Evolutionary conservation across 37 sponge, comb jelly and placozoan genomes (phyloP), one percentile per base, ranked within the genome.

Genomic region (Crambe crambe): DNA sequence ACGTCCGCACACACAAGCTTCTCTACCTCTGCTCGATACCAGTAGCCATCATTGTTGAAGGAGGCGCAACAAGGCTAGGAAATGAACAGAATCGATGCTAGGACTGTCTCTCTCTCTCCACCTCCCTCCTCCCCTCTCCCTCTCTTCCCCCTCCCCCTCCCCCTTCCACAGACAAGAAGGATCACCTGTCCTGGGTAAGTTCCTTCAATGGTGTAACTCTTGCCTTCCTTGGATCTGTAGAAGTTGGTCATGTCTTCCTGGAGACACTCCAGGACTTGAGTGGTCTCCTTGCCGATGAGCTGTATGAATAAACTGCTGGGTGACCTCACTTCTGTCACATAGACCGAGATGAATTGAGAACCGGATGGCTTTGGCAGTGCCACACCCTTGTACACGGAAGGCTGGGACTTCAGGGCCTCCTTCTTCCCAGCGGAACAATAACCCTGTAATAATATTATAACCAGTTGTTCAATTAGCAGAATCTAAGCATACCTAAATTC

Each of bases 21-120:
- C 0, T 75, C 42, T 34, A 91, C 73, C 72, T 83, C 84, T 9
- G 76, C 80, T 4, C 92, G 42, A 60, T 91, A 91, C 79, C 84
- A 91, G 80, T 75, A 79, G 40, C 85, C 84, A 64, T 91, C 88
- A 37, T 73, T 87, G 59, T 81, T 42, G 74, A 70, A 91, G 32
- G 69, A 42, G 10, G 92, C 76, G 60, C 88, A 87, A 51, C 88
- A 87, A 20, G 88, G 69, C 92, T 91, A 75, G 35, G 18, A n/a
- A n/a, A n/a, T n/a, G n/a, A n/a, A n/a, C n/a, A n/a, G n/a, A n/a
- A n/a, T n/a, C n/a, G 25, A n/a, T 23, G 56, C 18, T 26, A 23
- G n/a, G n/a, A n/a, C n/a, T n/a, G n/a, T n/a, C n/a, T n/a, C n/a
- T n/a, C n/a, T n/a, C n/a, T n/a, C n/a, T n/a, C n/a, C n/a, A n/a